phyloP scores from a whole-genome alignment of 2,888 invertebrate species.

The Synanthedon vespiformis region DNA sequence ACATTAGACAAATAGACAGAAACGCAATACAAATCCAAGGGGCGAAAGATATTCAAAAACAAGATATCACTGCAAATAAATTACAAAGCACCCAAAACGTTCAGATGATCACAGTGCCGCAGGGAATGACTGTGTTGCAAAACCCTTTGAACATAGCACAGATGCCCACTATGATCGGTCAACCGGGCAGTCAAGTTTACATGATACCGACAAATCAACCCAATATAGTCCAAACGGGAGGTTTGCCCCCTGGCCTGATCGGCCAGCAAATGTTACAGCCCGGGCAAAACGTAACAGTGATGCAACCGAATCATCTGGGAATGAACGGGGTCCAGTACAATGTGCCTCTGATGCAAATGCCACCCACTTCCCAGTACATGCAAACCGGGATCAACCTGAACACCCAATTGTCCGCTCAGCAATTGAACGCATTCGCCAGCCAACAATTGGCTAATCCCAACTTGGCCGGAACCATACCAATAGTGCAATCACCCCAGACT shows the following conservation, averaged over 20 bases:
- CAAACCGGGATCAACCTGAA: constrained; percentile 51
- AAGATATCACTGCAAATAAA: constrained; percentile 40
- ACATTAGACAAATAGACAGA: constrained; percentile 56
- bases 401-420: constrained; percentile 55
- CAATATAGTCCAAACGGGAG: constrained; percentile 39
- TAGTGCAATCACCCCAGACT: constrained; percentile 48
- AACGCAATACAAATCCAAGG: constrained; percentile 56
- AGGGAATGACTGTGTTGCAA: constrained; percentile 59
- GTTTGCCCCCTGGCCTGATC: constrained; percentile 38
- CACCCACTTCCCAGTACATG: constrained; percentile 50
- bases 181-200: constrained; percentile 57
- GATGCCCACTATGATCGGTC: constrained; percentile 49
- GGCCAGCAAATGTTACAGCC: constrained; percentile 51
- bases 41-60: constrained; percentile 50
- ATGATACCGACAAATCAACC: constrained; percentile 60
- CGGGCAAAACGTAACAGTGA: constrained; percentile 58
- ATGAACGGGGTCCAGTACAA: constrained; percentile 58
- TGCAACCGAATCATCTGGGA: constrained; percentile 59
- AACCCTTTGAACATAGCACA: constrained; percentile 55
- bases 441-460: constrained; percentile 46
- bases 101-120: constrained; percentile 62
- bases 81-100: constrained; percentile 54
- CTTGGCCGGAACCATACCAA: constrained; percentile 44
- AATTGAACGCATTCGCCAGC: constrained; percentile 50
- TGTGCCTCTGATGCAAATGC: constrained; percentile 57